Evolutionary conservation across 2,797 vertebrate genomes (phyloP), one percentile per base, ranked within the genome.

Genomic region (Benthosema pterotum): DNA sequence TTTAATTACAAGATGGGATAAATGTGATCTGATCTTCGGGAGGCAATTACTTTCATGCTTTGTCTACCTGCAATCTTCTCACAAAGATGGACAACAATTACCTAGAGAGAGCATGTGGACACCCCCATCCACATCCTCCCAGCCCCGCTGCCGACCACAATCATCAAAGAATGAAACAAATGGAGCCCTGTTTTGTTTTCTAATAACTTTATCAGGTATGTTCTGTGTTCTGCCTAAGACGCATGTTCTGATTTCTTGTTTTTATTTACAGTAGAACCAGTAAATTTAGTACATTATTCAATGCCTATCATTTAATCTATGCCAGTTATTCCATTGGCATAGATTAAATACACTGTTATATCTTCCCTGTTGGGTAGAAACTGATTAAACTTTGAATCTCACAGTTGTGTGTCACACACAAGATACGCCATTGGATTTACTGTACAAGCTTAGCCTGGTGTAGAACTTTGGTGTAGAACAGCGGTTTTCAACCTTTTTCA

Each of bases 1-100:
- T 92, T 90, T 93, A 93, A 93, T 92, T 92, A 88, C 82, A 60
- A 78, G 83, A 87, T 48, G 74, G 78, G 87, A 83, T 88, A 84
- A 89, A 84, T 83, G 78, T 78, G 84, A 89, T 90, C 84, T 87
- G 89, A 91, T 92, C 84, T 84, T 82, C 75, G 58, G 83, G 77
- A 89, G 86, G 78, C 83, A 89, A 91, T 91, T 89, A 91, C 86
- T 85, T 79, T 71, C 72, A 78, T 77, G 82, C 86, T 86, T 90
- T 88, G 86, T 90, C 83, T 88, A 51, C 62, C 72, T 76, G 61
- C 65, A 16, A 81, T 88, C 74, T 83, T 69, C 82, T 83, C 75
- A 75, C 32, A 74, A 83, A 74, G 74, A 69, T 62, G 42, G 77
- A 82, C 86, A 77, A 77, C 76, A 75, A 85, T 83, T 83, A 79